Evolutionary conservation across 2,888 invertebrate species (phyloP), one percentile per base, ranked within the genome.

Genomic region (Idaea biselata): DNA sequence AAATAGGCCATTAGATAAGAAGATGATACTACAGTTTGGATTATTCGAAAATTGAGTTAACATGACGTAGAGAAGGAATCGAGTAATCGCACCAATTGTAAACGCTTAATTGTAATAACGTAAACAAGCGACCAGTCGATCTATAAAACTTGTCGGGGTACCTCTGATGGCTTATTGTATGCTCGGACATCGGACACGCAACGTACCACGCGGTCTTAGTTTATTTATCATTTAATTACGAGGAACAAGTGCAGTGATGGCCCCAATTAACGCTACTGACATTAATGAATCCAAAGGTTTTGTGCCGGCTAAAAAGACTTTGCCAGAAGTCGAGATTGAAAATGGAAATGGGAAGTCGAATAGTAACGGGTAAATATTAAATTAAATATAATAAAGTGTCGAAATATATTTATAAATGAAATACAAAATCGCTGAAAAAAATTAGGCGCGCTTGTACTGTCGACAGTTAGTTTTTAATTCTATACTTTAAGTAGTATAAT

Each of bases 241-340:
- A 14, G 6, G 8, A 14, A 18, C 11, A 65, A 79, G 82, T 87
- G 79, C 66, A 84, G 87, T 84, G 83, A 92, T 91, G 92, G 88
- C 91, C 68, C 91, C 92, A 53, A 82, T 89, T 55, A 90, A 89
- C 73, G 86, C 79, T 58, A 86, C 81, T 67, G 80, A 84, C 62
- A 68, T 87, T n/a, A 86, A 84, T 61, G 86, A 79, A 59, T 75
- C 77, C 67, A 85, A 87, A 71, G 73, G 70, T 63, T 86, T 77
- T 66, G 77, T 82, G 65, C 75, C 86, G 6, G 85, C 82, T 5
- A 91, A 90, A 71, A 75, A 87, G 73, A 75, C 79, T 25, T 73
- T 91, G 25, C 91, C 91, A 53, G 91, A 91, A 82, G 86, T 90
- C 8, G 87, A 90, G 66, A 80, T 82, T 0, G 92, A 91, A 66